Conservation (phyloP, 2,888 invertebrate genomes). For the Hydroisotoma schaefferi region DNA sequence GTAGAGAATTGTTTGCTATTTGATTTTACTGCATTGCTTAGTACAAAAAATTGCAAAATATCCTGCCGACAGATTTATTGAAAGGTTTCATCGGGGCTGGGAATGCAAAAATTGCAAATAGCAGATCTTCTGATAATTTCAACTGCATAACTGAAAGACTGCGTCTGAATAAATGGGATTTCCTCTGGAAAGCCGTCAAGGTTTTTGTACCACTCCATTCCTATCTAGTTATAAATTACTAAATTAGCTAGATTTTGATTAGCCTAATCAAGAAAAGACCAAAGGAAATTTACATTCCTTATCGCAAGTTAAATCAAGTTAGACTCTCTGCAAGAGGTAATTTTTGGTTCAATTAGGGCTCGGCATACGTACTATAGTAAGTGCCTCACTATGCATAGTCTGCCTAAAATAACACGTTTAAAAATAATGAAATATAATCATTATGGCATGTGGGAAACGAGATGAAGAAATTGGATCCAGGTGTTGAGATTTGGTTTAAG, state of each 20-base stretch:
- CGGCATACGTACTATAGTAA: too few relatives aligned
- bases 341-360: too few relatives aligned
- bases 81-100: conserved; percentile 14
- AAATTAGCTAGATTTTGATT: conserved; percentile 5
- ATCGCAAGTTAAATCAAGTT: conserved; percentile 6
- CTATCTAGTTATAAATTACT: conserved; percentile 3
- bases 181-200: too few relatives aligned
- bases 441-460: not conserved
- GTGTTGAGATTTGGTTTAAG: not conserved
- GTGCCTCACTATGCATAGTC: too few relatives aligned
- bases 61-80: conserved; percentile 19
- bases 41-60: conserved; percentile 13
- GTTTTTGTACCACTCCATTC: too few relatives aligned
- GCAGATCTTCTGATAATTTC: conserved; percentile 15
- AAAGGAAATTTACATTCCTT: conserved; percentile 12
- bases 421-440: too few relatives aligned
- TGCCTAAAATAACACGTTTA: too few relatives aligned
- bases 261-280: not conserved
- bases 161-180: not conserved
- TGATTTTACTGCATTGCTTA: too few relatives aligned
- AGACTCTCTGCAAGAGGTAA: too few relatives aligned
- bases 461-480: conserved; percentile 3
- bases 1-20: too few relatives aligned
- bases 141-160: not conserved
- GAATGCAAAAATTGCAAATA: conserved; percentile 18